Percentiles rank a stretch among this genome's conserved stretches.
Evolutionary conservation across 2,888 invertebrate genomes (phyloP).

Genomic region (Zhuqinia jingwanae): DNA sequence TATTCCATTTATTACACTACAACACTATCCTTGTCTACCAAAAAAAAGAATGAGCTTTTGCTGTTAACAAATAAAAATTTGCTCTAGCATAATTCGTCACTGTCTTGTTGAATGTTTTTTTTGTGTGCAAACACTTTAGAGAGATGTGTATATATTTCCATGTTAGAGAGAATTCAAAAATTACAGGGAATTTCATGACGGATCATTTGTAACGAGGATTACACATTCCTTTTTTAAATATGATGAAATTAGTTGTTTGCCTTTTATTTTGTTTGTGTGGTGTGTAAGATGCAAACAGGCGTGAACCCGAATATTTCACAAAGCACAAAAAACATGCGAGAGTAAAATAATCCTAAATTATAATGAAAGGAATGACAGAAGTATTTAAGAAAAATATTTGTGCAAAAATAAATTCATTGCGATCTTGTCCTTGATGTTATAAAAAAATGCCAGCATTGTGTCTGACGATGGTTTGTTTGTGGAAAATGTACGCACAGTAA

Average conservation of each 20-base stretch:
- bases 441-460: too few species aligned
- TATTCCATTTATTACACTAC: background rate
- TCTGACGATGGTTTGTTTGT: too few species aligned
- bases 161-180: too few species aligned
- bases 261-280: background rate
- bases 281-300: conserved; percentile 51
- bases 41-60: background rate
- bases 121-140: conserved; percentile 12
- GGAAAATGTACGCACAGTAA: too few species aligned
- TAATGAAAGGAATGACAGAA: conserved; percentile 58
- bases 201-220: conserved; percentile 54
- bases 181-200: conserved; percentile 19
- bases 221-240: conserved; percentile 13
- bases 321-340: background rate
- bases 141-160: background rate
- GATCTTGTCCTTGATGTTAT: too few species aligned
- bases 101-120: conserved; percentile 69
- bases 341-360: conserved; percentile 1
- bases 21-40: background rate
- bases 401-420: conserved; percentile 60
- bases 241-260: conserved; percentile 43
- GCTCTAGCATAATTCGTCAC: conserved; percentile 68
- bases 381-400: conserved; percentile 63
- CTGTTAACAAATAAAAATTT: conserved; percentile 18
- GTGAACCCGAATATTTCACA: conserved; percentile 57